These are phyloP conservation scores for Lethrus apterus DNA, from an alignment of 1,140 invertebrate genomes.

Conservation along the genomic window DNA sequence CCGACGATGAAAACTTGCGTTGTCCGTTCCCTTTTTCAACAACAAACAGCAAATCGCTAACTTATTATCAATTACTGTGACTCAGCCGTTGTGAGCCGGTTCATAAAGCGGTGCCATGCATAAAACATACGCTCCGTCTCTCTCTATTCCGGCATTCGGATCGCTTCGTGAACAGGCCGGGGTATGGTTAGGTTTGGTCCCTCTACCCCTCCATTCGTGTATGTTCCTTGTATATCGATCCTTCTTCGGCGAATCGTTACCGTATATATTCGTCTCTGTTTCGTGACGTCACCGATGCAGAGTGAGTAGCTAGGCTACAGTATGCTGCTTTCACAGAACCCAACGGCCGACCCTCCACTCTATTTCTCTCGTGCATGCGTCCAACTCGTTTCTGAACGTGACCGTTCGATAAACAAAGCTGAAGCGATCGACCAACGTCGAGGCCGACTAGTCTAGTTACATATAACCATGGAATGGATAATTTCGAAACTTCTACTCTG, in stretches of 20 bases:
- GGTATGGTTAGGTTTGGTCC: slow-evolving; percentile 41
- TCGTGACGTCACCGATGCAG: slow-evolving; percentile 40
- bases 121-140: slow-evolving; percentile 39
- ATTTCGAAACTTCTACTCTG: slow-evolving; percentile 45
- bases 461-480: slow-evolving; percentile 45
- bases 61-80: slow-evolving; percentile 45
- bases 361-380: slow-evolving; percentile 40
- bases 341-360: slow-evolving; percentile 41
- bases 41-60: no score
- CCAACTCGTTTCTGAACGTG: slow-evolving; percentile 23
- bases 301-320: slow-evolving; percentile 38
- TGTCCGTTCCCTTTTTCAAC: no score
- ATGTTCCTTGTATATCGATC: slow-evolving; percentile 34
- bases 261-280: slow-evolving; percentile 22
- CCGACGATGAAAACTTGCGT: no score
- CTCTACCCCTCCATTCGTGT: slow-evolving; percentile 36
- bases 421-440: slow-evolving; percentile 20
- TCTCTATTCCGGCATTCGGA: slow-evolving; percentile 43
- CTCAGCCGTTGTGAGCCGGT: slow-evolving; percentile 41
- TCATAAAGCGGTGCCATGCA: slow-evolving; percentile 38
- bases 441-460: slow-evolving; percentile 39
- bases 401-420: slow-evolving; percentile 35
- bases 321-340: slow-evolving; percentile 43
- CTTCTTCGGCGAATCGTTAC: slow-evolving; percentile 14
- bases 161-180: slow-evolving; percentile 36